Base-by-base conservation (phyloP, 1,140 invertebrate genomes). In the Arion vulgaris region DNA sequence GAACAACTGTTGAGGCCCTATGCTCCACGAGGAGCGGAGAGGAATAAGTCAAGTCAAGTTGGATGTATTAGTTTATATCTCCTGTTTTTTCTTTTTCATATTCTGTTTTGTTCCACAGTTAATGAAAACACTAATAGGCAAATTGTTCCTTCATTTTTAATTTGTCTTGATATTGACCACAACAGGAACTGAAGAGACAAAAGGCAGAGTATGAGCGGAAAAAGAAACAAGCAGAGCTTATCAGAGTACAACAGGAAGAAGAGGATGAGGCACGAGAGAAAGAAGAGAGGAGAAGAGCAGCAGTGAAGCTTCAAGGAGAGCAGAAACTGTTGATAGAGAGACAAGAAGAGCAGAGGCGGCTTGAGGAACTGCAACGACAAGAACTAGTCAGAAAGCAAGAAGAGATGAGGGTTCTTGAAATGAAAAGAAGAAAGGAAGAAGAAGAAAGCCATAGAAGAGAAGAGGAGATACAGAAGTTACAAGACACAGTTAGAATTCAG, bases 161-260 rank as follows among this genome's bases (percentile, higher is more conserved):
- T 36, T 53, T 51, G 19, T 73, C 32, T 72, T 79, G 51, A 28
- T 26, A 1, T n/a, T 2, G n/a, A 49, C 41, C 51, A 53, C 15
- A 26, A 39, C 79, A 91, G 90, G 90, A 91, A 80, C 83, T 91
- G 34, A 86, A 90, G 74, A 72, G 90, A 72, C 90, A 91, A 83
- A 90, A 91, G 49, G 80, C 85, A 23, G 91, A 90, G 34, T 90
- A 91, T 84, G 90, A 90, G 66, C 71, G 85, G 39, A 84, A 84
- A 53, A 91, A 91, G 82, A 89, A 87, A 79, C 81, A 83, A n/a
- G 90, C 89, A 32, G 90, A 90, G 69, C 87, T 88, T 57, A 82
- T 91, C 34, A 77, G 88, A 26, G 78, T 85, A 7, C 84, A 89
- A 57, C 69, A 86, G 51, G 36, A 81, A 13, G 83, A 87, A 38